Evolutionary conservation across 2,797 vertebrate species (phyloP).

Genomic region (Remorina albescens): DNA sequence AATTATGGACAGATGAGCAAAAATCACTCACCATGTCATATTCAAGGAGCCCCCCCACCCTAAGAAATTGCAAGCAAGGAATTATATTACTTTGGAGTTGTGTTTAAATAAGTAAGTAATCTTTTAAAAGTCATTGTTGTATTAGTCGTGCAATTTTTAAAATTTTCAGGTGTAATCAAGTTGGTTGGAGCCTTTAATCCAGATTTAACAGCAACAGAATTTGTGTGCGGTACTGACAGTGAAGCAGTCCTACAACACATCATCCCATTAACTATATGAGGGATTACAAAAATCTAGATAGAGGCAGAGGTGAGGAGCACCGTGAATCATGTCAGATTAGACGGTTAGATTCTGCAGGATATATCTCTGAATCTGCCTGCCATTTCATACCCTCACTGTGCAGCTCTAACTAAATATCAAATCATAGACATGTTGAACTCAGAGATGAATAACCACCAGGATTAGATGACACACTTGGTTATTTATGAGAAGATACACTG

Average conservation of each 20-base stretch:
- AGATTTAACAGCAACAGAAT: slow-evolving; percentile 36
- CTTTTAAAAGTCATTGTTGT: slow-evolving; percentile 42
- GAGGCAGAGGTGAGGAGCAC: slow-evolving; percentile 23
- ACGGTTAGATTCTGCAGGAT: slow-evolving; percentile 11
- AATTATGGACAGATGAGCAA: slow-evolving; percentile 39
- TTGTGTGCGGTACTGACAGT: slow-evolving; percentile 37
- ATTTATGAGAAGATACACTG: slow-evolving; percentile 15
- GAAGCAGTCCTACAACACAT: slow-evolving; percentile 55
- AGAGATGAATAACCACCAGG: not conserved
- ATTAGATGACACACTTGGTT: not conserved
- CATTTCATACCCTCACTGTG: not conserved
- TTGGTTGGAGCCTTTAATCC: slow-evolving; percentile 26
- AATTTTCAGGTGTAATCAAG: slow-evolving; percentile 51
- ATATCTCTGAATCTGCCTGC: slow-evolving; percentile 11
- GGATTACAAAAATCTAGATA: slow-evolving; percentile 4
- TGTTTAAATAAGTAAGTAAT: slow-evolving; percentile 43
- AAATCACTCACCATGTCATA: slow-evolving; percentile 52
- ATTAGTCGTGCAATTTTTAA: slow-evolving; percentile 58
- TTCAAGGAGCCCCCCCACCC: slow-evolving; percentile 24
- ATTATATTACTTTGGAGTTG: slow-evolving; percentile 16
- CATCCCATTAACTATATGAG: slow-evolving; percentile 20
- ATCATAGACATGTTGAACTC: slow-evolving; percentile 9
- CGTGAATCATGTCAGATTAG: slow-evolving; percentile 47
- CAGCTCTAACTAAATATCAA: not conserved
- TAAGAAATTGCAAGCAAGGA: slow-evolving; percentile 5